Percentiles rank a stretch among this genome's conserved stretches.
Conservation (phyloP, 2,888 invertebrate species). For the Gerris lacustris region DNA sequence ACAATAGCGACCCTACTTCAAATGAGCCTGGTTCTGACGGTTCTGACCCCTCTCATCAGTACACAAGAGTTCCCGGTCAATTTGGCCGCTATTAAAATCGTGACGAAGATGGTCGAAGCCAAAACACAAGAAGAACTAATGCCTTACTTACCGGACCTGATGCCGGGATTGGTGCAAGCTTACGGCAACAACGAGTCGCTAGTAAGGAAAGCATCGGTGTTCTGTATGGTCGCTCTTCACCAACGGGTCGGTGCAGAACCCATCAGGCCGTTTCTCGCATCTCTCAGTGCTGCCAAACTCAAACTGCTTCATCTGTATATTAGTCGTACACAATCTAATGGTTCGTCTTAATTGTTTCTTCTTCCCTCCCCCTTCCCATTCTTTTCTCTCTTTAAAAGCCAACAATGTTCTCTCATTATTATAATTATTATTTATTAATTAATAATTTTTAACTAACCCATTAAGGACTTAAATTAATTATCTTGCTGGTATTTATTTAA, state of each 20-base stretch:
- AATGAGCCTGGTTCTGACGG: slow-evolving; percentile 42
- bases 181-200: slow-evolving; percentile 85
- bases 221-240: slow-evolving; percentile 92
- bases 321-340: slow-evolving; percentile 44
- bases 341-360: slow-evolving; percentile 21
- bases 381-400: no score
- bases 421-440: no score
- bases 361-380: no score
- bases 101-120: slow-evolving; percentile 70
- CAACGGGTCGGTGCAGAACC: slow-evolving; percentile 75
- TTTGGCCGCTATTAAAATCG: slow-evolving; percentile 83
- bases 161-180: slow-evolving; percentile 79
- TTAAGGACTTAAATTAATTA: no score
- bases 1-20: slow-evolving; percentile 69
- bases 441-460: no score
- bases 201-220: slow-evolving; percentile 90
- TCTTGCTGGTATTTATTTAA: no score
- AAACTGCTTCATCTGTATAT: slow-evolving; percentile 71
- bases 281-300: slow-evolving; percentile 78
- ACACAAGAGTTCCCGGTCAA: slow-evolving; percentile 78
- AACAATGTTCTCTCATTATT: no score
- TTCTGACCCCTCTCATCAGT: slow-evolving; percentile 71
- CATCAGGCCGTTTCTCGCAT: slow-evolving; percentile 65
- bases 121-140: slow-evolving; percentile 59
- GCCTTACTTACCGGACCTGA: slow-evolving; percentile 61